Base-by-base conservation (phyloP, 2,113 vertebrate species). In the Rhagologus leucostigma region DNA sequence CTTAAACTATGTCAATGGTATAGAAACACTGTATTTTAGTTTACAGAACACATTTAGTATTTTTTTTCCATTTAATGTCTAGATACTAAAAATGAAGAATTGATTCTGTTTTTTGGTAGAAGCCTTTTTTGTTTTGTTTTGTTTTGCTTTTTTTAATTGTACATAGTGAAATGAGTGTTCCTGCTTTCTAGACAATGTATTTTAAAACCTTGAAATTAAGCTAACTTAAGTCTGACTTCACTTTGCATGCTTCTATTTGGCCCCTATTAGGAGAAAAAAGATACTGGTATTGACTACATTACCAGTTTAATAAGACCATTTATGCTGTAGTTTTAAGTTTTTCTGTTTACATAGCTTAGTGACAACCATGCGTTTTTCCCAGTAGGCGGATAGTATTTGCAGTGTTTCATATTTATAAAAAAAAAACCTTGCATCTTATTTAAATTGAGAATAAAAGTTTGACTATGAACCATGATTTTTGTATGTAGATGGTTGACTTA, bases 21-120 rank as follows among this genome's bases (percentile, higher is more conserved):
- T 98, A 98, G 98, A 98, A 98, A 98, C 97, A 98, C 98, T 98
- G 98, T 98, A 98, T 98, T 97, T 98, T 97, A 97, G 97, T 97
- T 98, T 97, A 97, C 96, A 96, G 94, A 96, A 96, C 96, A 95
- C 92, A 97, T 97, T 96, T 95, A 94, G 89, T 93, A 84, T 96
- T 97, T 97, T 98, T 98, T 97, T 98, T 97, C 97, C 97, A 97
- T 93, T 89, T 98, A 98, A 98, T 97, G 97, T 98, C 98, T 97
- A 97, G 94, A 87, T 98, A 97, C 95, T 94, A 95, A 94, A 96
- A 98, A 97, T 98, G 97, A 98, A 98, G 98, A 98, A 96, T 98
- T 98, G 97, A 98, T 97, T 97, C 97, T 95, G 92, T 56, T 98
- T 98, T 98, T 97, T 76, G 96, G 96, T 98, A 94, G 93, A 95